Evolutionary conservation across 2,113 vertebrate species (phyloP), one percentile per base, ranked within the genome.

Genomic region (Barbus barbus): DNA sequence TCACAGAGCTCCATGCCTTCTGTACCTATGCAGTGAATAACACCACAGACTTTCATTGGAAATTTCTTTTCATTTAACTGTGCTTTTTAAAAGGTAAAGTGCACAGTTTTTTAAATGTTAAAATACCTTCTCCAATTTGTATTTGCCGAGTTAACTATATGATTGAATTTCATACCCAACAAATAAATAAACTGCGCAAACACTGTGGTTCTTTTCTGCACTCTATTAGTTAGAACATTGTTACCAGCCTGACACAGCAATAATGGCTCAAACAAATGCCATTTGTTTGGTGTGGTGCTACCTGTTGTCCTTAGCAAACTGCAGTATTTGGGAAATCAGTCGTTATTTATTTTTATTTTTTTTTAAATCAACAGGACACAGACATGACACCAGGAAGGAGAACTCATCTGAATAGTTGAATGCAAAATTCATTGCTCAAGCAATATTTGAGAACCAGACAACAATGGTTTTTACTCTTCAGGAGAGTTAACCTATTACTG

Each of bases 1-100:
- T 74, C 0, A 92, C 86, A 3, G 93, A 96, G 87, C 94, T 92
- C 28, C 95, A 93, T 1, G 95, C 93, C 92, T 97, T 99, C 82
- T 99, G 97, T 87, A 97, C 93, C 97, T 99, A 91, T 26, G 71
- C 26, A 85, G 41, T 31, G 51, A 75, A 36, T 78, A 53, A 75
- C 31, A 73, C n/a, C 33, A 48, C 12, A 18, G 33, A 65, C 28
- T 20, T 33, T 33, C 11, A 60, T 0, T 4, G 1, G 12, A 28
- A 8, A 65, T 31, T 14, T 61, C 12, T 61, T 65, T 67, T 65
- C 3, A 11, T 60, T 13, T 56, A 22, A 22, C 20, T 56, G 51
- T 56, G 53, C 53, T 56, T 65, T 8, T 28, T 31, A 65, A 65
- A 65, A 33, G 28, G 3, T 33, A 31, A 65, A 65, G 2, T 6